These are phyloP conservation scores for Lissocephala sabroskyi DNA, from an alignment of 2,888 invertebrate genomes.

Conservation along the genomic window DNA sequence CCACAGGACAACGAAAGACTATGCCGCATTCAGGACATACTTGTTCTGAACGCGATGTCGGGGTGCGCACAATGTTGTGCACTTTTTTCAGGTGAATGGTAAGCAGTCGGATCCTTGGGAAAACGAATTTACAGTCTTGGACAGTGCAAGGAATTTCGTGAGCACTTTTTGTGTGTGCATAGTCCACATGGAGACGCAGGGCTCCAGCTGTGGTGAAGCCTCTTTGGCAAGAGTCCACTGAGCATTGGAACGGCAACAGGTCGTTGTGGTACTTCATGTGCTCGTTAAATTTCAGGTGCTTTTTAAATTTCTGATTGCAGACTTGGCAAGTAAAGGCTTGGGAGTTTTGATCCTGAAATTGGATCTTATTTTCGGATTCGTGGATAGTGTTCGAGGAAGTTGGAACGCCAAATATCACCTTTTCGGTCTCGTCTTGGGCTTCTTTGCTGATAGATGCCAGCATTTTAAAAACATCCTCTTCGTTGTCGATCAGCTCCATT, in stretches of 20 bases:
- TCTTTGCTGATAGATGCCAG: slow-evolving; percentile 59
- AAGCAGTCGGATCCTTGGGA: slow-evolving; percentile 61
- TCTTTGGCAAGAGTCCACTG: slow-evolving; percentile 54
- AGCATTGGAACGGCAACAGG: slow-evolving; percentile 62
- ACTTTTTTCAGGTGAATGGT: slow-evolving; percentile 65
- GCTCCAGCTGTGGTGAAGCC: slow-evolving; percentile 66
- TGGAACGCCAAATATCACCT: slow-evolving; percentile 10
- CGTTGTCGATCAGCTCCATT: slow-evolving; percentile 59
- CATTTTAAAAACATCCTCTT: slow-evolving; percentile 67
- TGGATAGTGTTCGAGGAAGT: too few species aligned
- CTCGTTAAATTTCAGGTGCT: slow-evolving; percentile 53
- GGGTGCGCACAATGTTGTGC: slow-evolving; percentile 44
- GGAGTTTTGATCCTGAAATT: too few species aligned
- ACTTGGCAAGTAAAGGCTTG: slow-evolving; percentile 41
- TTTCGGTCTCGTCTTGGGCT: slow-evolving; percentile 20
- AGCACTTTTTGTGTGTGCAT: slow-evolving; percentile 56
- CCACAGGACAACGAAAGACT: slow-evolving; percentile 65
- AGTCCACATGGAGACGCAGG: slow-evolving; percentile 59
- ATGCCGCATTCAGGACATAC: slow-evolving; percentile 63
- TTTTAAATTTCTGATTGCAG: slow-evolving; percentile 65
- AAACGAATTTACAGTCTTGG: slow-evolving; percentile 54
- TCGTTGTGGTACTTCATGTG: slow-evolving; percentile 69
- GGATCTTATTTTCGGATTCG: background rate
- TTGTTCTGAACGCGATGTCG: slow-evolving; percentile 48
- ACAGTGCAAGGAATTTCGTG: slow-evolving; percentile 56